Conservation (phyloP, 1,140 invertebrate species). For the Drosophila nebulosa region DNA sequence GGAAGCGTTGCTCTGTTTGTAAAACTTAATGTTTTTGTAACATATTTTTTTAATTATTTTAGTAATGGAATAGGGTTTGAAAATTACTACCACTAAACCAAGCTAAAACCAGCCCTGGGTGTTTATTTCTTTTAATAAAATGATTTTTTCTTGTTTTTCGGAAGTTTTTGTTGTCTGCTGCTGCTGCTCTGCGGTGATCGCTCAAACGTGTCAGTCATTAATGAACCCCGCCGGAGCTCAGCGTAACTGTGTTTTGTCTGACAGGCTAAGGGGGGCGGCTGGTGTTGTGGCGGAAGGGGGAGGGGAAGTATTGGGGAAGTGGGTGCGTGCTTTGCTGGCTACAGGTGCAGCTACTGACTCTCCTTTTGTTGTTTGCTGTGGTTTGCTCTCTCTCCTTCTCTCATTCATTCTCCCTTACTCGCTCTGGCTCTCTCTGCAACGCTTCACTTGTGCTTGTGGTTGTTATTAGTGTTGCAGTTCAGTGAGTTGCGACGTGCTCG, state of each 20-base stretch:
- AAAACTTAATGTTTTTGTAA: too few species aligned
- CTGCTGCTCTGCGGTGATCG: slow-evolving; percentile 51
- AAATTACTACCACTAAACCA: neutral
- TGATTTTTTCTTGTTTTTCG: neutral
- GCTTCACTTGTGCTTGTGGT: slow-evolving; percentile 67
- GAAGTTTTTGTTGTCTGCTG: slow-evolving; percentile 28
- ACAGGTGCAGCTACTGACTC: slow-evolving; percentile 75
- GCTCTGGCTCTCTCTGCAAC: slow-evolving; percentile 48
- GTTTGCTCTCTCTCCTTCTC: slow-evolving; percentile 28
- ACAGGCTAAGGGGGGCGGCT: neutral
- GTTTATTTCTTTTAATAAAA: neutral
- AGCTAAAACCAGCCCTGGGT: neutral
- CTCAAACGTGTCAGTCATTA: slow-evolving; percentile 67
- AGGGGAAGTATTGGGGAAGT: neutral
- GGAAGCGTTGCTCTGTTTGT: neutral
- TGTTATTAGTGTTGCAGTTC: slow-evolving; percentile 64
- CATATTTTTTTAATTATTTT: too few species aligned
- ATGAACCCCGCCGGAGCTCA: slow-evolving; percentile 45
- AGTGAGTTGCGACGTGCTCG: slow-evolving; percentile 67
- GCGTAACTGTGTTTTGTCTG: slow-evolving; percentile 53
- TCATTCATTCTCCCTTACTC: slow-evolving; percentile 2
- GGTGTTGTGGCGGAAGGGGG: neutral
- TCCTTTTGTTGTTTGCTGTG: slow-evolving; percentile 58
- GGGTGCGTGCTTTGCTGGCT: slow-evolving; percentile 45
- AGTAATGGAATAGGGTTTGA: too few species aligned